Percentiles rank a stretch among this genome's conserved stretches.
These are phyloP conservation scores for Plemyria rubiginata DNA, from an alignment of 2,888 invertebrate genomes.

Conservation along the genomic window DNA sequence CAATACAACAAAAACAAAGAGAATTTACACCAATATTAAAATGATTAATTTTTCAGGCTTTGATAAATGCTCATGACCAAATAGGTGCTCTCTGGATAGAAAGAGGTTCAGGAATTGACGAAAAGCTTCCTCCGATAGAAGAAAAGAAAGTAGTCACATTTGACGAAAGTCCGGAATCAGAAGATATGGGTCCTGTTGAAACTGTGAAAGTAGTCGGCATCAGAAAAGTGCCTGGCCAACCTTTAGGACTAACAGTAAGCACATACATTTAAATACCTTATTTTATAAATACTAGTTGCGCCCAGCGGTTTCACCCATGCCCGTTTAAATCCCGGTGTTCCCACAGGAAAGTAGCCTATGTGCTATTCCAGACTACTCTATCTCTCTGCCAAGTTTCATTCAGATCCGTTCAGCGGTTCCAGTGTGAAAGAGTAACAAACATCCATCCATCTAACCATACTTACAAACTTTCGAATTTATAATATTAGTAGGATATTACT, in stretches of 20 bases:
- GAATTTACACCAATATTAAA: neutral
- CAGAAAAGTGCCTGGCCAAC: slow-evolving; percentile 93
- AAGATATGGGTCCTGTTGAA: slow-evolving; percentile 88
- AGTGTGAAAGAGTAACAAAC: too few relatives aligned
- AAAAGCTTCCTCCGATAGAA: slow-evolving; percentile 65
- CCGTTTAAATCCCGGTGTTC: too few relatives aligned
- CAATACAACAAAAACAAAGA: neutral
- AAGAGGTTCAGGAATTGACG: slow-evolving; percentile 82
- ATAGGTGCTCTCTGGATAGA: slow-evolving; percentile 88
- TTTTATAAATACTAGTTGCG: too few relatives aligned
- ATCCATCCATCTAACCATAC: too few relatives aligned
- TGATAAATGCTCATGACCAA: slow-evolving; percentile 95
- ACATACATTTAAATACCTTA: too few relatives aligned
- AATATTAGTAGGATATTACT: too few relatives aligned
- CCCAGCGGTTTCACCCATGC: too few relatives aligned
- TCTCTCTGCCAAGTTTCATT: too few relatives aligned
- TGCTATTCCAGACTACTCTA: too few relatives aligned
- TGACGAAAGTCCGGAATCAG: slow-evolving; percentile 73
- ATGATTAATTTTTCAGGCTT: slow-evolving; percentile 81
- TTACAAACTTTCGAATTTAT: too few relatives aligned
- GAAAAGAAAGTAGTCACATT: slow-evolving; percentile 58
- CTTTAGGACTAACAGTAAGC: slow-evolving; percentile 91
- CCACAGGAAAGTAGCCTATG: too few relatives aligned
- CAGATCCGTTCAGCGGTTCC: too few relatives aligned
- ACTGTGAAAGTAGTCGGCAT: slow-evolving; percentile 95